Base-by-base conservation (phyloP, 2,888 invertebrate species). In the Tenthredo notha region DNA sequence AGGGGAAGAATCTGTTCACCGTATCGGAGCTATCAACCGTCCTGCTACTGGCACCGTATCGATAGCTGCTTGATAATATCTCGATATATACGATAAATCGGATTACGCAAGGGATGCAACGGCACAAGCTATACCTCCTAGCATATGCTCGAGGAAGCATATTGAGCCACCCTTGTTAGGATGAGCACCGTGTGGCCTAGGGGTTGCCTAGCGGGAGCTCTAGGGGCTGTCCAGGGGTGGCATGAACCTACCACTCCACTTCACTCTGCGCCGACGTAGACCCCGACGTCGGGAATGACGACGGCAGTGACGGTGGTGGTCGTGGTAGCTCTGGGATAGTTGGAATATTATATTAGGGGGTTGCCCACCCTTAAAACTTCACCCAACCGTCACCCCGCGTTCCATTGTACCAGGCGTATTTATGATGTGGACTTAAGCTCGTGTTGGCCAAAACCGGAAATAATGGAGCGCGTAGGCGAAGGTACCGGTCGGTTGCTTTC, bases 41-140 rank as follows among this genome's bases (percentile, higher is more conserved):
- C 37, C 70, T 84, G 84, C 54, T 37, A 21, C 33, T 75, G 84
- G 40, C 85, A 85, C 86, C 87, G 85, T 91, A 92, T 92, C 92
- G 90, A 92, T 92, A 91, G 90, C 92, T 88, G 80, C 67, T 29
- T 90, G 92, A 93, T 92, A 91, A 92, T 92, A 93, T 92, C 92
- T 90, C 90, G 87, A 88, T 72, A 82, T 88, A 78, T 85, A 88
- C 67, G 83, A 93, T 93, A 93, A 93, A 93, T 93, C 93, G 92
- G 93, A 93, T 93, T 93, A 93, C 88, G 87, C 87, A 89, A 86
- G 90, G 89, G 91, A 90, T 86, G 83, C 88, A 87, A 87, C 86
- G 87, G 88, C 87, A 74, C 54, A 54, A 29, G 77, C 54, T 77
- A 85, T 88, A 88, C 61, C 61, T 90, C 88, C 88, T 88, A 90